Evolutionary conservation across 2,888 invertebrate species (phyloP).

Genomic region (Drosophila kuntzei): DNA sequence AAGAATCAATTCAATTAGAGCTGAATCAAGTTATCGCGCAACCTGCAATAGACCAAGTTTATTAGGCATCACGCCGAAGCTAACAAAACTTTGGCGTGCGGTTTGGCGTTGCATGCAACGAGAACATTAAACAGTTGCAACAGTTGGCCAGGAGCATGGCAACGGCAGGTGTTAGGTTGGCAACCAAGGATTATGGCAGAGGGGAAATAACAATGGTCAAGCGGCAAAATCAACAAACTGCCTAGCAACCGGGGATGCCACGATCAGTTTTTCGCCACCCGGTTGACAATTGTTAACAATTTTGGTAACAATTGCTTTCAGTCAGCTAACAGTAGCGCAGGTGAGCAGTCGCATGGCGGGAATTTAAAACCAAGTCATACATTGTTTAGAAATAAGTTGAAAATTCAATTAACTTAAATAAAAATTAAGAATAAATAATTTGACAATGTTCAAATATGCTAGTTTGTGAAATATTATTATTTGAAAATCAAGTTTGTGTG

Average conservation of each 20-base stretch:
- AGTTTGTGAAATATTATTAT: background rate
- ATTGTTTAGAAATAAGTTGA: background rate
- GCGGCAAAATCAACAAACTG: slow-evolving; percentile 71
- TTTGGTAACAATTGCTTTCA: slow-evolving; percentile 47
- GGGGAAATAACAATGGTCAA: slow-evolving; percentile 59
- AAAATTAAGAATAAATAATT: too few relatives aligned
- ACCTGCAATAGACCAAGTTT: slow-evolving; percentile 34
- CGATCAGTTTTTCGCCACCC: slow-evolving; percentile 58
- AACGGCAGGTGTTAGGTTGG: slow-evolving; percentile 46
- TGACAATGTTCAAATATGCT: background rate
- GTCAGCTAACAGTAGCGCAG: slow-evolving; percentile 60
- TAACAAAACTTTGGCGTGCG: slow-evolving; percentile 38
- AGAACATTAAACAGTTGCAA: slow-evolving; percentile 50
- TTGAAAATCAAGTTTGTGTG: background rate
- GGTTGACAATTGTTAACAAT: slow-evolving; percentile 13
- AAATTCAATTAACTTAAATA: slow-evolving; percentile 8
- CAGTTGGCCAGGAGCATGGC: slow-evolving; percentile 54
- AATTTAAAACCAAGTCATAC: slow-evolving; percentile 19
- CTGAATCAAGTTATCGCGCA: slow-evolving; percentile 38
- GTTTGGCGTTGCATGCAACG: slow-evolving; percentile 31
- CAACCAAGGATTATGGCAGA: slow-evolving; percentile 58
- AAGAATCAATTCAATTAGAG: slow-evolving; percentile 37
- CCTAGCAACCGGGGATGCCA: slow-evolving; percentile 68
- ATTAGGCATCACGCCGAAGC: slow-evolving; percentile 17
- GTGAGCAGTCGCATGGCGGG: slow-evolving; percentile 64